Base-by-base conservation (phyloP, 2,113 vertebrate genomes). In the Bufo gargarizans region DNA sequence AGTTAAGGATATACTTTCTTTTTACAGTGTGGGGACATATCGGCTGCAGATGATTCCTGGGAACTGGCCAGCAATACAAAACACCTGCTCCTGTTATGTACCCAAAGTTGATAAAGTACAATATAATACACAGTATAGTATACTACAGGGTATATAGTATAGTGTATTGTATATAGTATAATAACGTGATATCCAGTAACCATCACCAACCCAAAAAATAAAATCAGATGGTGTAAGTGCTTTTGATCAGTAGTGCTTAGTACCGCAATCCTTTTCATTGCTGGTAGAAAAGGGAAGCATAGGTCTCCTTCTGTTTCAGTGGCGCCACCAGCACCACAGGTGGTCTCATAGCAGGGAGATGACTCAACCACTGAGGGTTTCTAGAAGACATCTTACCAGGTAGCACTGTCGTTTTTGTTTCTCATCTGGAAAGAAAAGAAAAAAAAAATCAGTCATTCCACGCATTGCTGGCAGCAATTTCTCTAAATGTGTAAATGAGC, bases 401-500 rank as follows among this genome's bases (percentile, higher is more conserved):
- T 76, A 49, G 45, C 0, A 50, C 16, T 20, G 45, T 19, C 19
- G 72, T 19, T 76, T 50, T 50, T 83, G 20, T 92, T 95, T 93
- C 92, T 92, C 94, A 67, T 67, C 72, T 76, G 47, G 45, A 72
- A 71, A n/a, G 63, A 9, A 59, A 33, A 55, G 5, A 59, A 45
- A 63, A 95, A 94, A 94, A 95, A 95, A 93, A 94, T 93, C 94
- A 93, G 94, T 93, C 93, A 94, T 96, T 95, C 94, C 95, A 93
- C 95, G 94, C 95, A 95, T 97, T 95, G 95, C 97, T 97, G 96
- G 96, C 94, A 97, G 96, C 96, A 97, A 97, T 98, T 98, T 98
- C 96, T 96, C 97, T 96, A 96, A 97, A 97, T 96, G 97, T 98
- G 97, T 97, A 97, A 98, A 99, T 97, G 97, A 97, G 97, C 97